phyloP scores from a whole-genome alignment of 2,113 vertebrate species.

The Cettia cetti region DNA sequence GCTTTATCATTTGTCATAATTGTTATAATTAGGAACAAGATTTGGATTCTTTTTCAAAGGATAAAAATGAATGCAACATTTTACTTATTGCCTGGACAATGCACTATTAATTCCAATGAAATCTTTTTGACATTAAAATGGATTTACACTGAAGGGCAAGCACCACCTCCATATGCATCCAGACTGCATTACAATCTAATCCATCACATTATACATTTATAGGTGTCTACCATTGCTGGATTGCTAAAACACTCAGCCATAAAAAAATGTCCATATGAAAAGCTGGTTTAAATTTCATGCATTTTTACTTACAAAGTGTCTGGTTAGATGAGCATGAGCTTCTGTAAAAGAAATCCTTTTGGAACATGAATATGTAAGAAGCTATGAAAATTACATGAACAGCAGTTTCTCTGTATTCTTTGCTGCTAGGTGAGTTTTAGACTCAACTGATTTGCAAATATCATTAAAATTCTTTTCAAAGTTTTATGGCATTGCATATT shows the following conservation, averaged over 20 bases:
- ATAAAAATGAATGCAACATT: not conserved
- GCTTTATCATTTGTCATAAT: not conserved
- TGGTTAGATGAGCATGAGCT: conserved; percentile 68
- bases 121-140: conserved; percentile 70
- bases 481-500: not conserved
- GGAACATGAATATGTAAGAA: conserved; percentile 69
- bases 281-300: conserved; percentile 72
- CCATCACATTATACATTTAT: conserved; percentile 73
- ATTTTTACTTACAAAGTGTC: conserved; percentile 70
- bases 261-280: conserved; percentile 68
- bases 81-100: conserved; percentile 59
- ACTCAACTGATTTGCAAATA: conserved; percentile 49
- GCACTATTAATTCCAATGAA: conserved; percentile 66
- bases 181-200: conserved; percentile 68
- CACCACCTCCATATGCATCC: conserved; percentile 66
- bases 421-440: conserved; percentile 62
- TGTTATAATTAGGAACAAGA: not conserved
- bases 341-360: conserved; percentile 63
- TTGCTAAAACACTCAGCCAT: conserved; percentile 63
- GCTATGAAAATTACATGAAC: conserved; percentile 56
- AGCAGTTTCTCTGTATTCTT: conserved; percentile 40
- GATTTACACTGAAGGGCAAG: conserved; percentile 73
- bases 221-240: conserved; percentile 65
- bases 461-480: conserved; percentile 21
- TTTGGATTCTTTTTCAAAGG: not conserved